Percentiles rank a stretch among this genome's conserved stretches.
phyloP scores from a whole-genome alignment of 30 jellyfish, hydroid and myxozoan species.

The Hydractinia echinata region DNA sequence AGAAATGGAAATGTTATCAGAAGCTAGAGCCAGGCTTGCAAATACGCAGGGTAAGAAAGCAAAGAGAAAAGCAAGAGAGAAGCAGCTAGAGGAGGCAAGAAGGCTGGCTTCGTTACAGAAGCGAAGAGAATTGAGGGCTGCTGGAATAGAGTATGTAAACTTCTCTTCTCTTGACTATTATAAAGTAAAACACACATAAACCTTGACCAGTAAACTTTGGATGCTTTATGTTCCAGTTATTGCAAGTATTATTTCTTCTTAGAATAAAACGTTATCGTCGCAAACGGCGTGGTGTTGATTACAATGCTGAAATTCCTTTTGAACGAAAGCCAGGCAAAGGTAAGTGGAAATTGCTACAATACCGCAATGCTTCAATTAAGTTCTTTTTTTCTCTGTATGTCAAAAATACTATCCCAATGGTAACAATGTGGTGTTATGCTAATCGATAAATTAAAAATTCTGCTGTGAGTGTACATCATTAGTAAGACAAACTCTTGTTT shows the following conservation, averaged over 20 bases:
- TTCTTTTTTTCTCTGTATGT: too few relatives aligned
- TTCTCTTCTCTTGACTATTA: background rate
- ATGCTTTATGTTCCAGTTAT: too few relatives aligned
- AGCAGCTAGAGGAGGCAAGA: conserved; percentile 98
- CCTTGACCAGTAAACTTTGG: too few relatives aligned
- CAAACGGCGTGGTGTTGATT: conserved; percentile 89
- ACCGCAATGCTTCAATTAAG: too few relatives aligned
- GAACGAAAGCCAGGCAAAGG: conserved; percentile 99
- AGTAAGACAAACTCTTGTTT: too few relatives aligned
- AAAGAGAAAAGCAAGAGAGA: conserved; percentile 97
- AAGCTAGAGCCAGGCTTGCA: conserved; percentile 99
- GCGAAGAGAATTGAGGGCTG: conserved; percentile 96
- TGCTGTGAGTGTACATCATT: too few relatives aligned
- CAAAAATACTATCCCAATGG: too few relatives aligned
- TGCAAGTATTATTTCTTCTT: background rate
- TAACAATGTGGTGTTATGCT: too few relatives aligned
- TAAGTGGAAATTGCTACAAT: background rate
- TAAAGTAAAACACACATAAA: too few relatives aligned
- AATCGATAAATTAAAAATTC: too few relatives aligned
- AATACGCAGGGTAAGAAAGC: conserved; percentile 99
- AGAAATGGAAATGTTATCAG: conserved; percentile 99
- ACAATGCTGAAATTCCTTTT: conserved; percentile 93
- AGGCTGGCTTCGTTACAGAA: conserved; percentile 94
- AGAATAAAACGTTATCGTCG: conserved; percentile 83
- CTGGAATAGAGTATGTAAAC: conserved; percentile 86